These are phyloP conservation scores for Alcis repandata DNA, from an alignment of 2,888 invertebrate species.

Conservation along the genomic window DNA sequence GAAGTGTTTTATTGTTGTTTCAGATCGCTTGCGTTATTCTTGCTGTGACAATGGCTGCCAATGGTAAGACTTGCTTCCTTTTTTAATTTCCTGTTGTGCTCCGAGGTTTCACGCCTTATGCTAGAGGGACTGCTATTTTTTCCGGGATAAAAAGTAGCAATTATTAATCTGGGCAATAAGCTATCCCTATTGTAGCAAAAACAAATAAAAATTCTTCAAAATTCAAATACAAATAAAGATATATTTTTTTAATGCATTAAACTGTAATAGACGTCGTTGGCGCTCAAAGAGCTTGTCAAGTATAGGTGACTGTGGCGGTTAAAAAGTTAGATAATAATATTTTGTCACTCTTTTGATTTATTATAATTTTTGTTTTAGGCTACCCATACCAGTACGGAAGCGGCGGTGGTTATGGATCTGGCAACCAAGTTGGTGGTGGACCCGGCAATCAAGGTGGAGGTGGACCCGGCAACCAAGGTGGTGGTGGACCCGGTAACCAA, in stretches of 20 bases:
- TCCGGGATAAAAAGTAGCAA: no score
- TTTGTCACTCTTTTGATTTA: background rate
- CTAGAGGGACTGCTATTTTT: no score
- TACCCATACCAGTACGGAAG: conserved; percentile 27
- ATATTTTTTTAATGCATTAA: no score
- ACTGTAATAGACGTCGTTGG: no score
- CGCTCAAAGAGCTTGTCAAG: no score
- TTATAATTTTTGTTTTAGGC: conserved; percentile 1
- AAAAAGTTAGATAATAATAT: no score
- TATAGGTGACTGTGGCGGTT: no score
- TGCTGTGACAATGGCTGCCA: conserved; percentile 4
- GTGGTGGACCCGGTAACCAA: conserved; percentile 15
- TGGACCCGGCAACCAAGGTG: conserved; percentile 17
- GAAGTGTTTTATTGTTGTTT: conserved; percentile 1
- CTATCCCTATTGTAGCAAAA: no score
- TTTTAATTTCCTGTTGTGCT: background rate
- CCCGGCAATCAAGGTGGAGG: conserved; percentile 23
- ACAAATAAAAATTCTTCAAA: no score
- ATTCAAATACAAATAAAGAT: no score
- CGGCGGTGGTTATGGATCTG: conserved; percentile 8
- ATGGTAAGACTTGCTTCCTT: conserved; percentile 20
- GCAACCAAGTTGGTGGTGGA: conserved; percentile 11
- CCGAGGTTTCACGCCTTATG: no score
- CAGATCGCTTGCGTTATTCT: conserved; percentile 20
- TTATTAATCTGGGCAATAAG: no score